phyloP scores from a whole-genome alignment of 2,888 invertebrate species.

The Phaonia tiefii region DNA sequence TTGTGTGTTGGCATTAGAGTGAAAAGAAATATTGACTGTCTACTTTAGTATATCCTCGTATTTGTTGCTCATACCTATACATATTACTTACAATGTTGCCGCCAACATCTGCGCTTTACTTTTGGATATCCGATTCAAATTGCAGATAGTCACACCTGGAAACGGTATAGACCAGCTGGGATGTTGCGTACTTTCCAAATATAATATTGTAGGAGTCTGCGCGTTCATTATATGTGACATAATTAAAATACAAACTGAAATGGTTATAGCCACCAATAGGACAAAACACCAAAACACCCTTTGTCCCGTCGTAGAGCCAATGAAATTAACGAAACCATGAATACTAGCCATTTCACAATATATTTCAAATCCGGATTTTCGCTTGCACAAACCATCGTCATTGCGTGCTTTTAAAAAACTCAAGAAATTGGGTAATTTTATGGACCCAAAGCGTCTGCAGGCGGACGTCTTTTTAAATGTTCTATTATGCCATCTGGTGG shows the following conservation, averaged over 20 bases:
- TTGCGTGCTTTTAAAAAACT: slow-evolving; percentile 72
- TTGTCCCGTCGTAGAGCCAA: slow-evolving; percentile 74
- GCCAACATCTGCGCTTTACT: slow-evolving; percentile 74
- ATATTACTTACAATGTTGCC: slow-evolving; percentile 78
- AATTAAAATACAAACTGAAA: slow-evolving; percentile 81
- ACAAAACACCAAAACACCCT: slow-evolving; percentile 82
- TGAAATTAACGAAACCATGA: slow-evolving; percentile 75
- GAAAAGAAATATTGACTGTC: no score
- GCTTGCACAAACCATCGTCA: slow-evolving; percentile 73
- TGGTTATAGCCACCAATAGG: slow-evolving; percentile 81
- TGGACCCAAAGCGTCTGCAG: not conserved
- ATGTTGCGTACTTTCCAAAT: slow-evolving; percentile 80
- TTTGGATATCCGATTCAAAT: slow-evolving; percentile 81
- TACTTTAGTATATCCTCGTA: no score
- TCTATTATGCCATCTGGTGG: slow-evolving; percentile 16
- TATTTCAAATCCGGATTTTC: slow-evolving; percentile 76
- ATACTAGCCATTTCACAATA: slow-evolving; percentile 78
- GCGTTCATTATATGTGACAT: slow-evolving; percentile 83
- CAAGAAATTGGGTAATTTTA: slow-evolving; percentile 60
- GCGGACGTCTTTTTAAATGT: not conserved
- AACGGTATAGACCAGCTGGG: slow-evolving; percentile 82
- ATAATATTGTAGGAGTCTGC: slow-evolving; percentile 83
- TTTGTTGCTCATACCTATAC: no score
- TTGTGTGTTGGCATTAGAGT: no score
- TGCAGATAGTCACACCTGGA: slow-evolving; percentile 83